Base-by-base conservation (phyloP, 64 coral and sea anemone genomes). In the Porites lutea region DNA sequence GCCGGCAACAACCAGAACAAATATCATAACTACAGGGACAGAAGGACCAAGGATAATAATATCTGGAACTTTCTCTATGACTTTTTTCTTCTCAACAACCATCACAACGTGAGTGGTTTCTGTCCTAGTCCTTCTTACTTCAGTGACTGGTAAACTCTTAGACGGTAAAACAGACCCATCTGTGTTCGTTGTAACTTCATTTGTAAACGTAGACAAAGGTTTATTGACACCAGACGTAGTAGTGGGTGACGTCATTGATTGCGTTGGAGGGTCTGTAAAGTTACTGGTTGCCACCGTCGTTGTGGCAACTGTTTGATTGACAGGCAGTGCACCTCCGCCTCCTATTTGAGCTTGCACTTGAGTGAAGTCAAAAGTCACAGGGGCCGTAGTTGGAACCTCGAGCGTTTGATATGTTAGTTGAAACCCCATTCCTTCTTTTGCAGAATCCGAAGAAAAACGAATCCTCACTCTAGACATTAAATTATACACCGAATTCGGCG, bases 41-140 rank as follows among this genome's bases (percentile, higher is more conserved):
- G 81, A 84, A 0, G 81, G 81, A 22, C 81, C 81, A 51, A 84
- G 81, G 81, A 84, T 48, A 52, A 84, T 68, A 18, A 84, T 84
- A 68, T 84, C 81, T 20, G 81, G 81, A 21, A 84, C 81, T 84
- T 64, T 69, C 62, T 84, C 81, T 68, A 68, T 46, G 18, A 84
- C 81, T 5, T 52, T 46, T 68, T 51, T 51, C 62, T 67, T 6
- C n/a, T 84, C 81, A 3, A 68, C 63, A 51, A 63, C 81, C 14
- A 50, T 21, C 15, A 84, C 81, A 68, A 67, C 45, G 13, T 68
- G 62, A 21, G 10, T 19, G 6, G 81, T 4, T 3, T 3, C 69
- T 21, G 81, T 84, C 81, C 81, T 68, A 68, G 22, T 48, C 5
- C 19, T 67, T 76, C 18, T 76, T 47, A 47, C 18, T 68, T 61